Percentiles rank a stretch among this genome's conserved stretches.
These are phyloP conservation scores for Propithecus coquereli DNA, from an alignment of 2,113 vertebrate genomes.

Conservation along the genomic window DNA sequence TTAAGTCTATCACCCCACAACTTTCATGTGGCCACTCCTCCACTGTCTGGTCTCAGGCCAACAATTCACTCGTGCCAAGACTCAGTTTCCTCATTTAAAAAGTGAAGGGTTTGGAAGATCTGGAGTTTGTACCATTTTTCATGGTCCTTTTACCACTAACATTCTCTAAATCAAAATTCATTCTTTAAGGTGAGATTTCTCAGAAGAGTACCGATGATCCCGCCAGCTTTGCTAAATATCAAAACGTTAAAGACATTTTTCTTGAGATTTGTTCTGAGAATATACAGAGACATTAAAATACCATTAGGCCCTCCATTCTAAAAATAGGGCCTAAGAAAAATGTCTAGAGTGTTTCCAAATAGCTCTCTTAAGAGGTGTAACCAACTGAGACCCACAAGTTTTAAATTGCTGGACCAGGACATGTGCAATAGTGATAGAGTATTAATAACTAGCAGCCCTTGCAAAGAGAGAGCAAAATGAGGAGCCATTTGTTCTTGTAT, in stretches of 20 bases:
- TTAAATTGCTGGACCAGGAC: not conserved
- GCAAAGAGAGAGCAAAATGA: not conserved
- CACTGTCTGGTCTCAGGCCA: not conserved
- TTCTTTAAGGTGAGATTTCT: slow-evolving; percentile 30
- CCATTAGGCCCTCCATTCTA: slow-evolving; percentile 50
- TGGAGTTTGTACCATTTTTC: not conserved
- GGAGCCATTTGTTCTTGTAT: slow-evolving; percentile 47
- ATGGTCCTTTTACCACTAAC: not conserved
- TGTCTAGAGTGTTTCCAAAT: slow-evolving; percentile 53
- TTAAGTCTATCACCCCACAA: too few species aligned
- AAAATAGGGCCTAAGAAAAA: slow-evolving; percentile 59
- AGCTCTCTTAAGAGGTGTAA: slow-evolving; percentile 57
- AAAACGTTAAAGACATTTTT: slow-evolving; percentile 25
- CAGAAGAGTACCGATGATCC: slow-evolving; percentile 19
- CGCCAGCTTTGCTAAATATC: slow-evolving; percentile 32
- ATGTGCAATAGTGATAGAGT: not conserved
- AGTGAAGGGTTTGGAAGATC: not conserved
- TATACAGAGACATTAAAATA: slow-evolving; percentile 57
- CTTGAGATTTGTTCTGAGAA: slow-evolving; percentile 41
- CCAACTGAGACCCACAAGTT: not conserved
- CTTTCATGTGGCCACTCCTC: not conserved
- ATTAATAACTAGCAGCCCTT: slow-evolving; percentile 54
- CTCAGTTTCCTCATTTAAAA: not conserved
- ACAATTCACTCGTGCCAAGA: not conserved
- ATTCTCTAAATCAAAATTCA: slow-evolving; percentile 12